Percentiles rank a stretch among this genome's conserved stretches.
Evolutionary conservation across 2,113 vertebrate genomes (phyloP).

Genomic region (Grantiella picta): DNA sequence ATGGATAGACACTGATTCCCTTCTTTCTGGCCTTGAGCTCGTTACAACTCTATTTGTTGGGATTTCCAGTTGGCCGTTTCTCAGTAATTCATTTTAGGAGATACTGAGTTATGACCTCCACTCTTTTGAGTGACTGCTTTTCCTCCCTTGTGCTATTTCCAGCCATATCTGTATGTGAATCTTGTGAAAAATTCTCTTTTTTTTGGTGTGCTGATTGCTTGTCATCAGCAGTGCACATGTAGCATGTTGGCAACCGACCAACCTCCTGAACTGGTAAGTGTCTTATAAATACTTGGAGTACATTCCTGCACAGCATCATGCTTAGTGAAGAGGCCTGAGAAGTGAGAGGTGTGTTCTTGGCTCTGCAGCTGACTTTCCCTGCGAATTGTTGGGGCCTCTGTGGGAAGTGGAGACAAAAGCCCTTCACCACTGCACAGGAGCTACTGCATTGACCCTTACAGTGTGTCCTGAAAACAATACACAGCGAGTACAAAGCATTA

Average conservation of each 20-base stretch:
- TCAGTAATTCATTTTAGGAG: slow-evolving; percentile 19
- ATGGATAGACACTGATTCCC: neutral
- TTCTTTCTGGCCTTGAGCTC: neutral
- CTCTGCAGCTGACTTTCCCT: neutral
- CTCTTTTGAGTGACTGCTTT: neutral
- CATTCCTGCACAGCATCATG: neutral
- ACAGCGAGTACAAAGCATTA: neutral
- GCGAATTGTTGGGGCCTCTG: neutral
- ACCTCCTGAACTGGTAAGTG: neutral
- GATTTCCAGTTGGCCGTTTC: slow-evolving; percentile 5
- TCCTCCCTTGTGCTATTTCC: neutral
- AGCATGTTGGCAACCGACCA: neutral
- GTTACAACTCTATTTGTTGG: neutral
- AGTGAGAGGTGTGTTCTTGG: neutral
- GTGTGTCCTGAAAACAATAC: neutral
- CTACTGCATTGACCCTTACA: neutral
- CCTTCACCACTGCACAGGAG: neutral
- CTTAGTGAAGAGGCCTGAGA: neutral
- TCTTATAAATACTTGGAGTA: neutral
- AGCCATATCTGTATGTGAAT: neutral
- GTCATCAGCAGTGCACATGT: neutral
- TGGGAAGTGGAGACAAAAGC: neutral
- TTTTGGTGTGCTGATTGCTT: neutral
- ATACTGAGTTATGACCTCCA: neutral
- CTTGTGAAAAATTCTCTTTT: neutral